A percentile compares a stretch with the other conserved stretches of the same genome.
These are phyloP conservation scores for Lampropteryx suffumata DNA, from an alignment of 2,888 invertebrate species.

Conservation along the genomic window DNA sequence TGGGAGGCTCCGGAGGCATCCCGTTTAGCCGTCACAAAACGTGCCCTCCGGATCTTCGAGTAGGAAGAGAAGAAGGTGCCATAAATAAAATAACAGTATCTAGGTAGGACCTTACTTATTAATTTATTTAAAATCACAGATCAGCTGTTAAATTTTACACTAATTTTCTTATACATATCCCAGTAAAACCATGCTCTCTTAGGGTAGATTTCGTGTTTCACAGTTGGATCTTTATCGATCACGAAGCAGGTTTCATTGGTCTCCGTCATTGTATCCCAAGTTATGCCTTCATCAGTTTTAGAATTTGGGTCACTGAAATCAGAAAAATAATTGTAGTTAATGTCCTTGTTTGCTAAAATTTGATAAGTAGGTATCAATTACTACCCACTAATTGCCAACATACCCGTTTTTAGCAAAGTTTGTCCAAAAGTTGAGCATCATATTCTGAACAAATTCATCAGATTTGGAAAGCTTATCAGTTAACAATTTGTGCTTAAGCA, in stretches of 20 bases:
- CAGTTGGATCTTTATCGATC: slow-evolving; percentile 58
- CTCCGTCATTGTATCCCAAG: slow-evolving; percentile 62
- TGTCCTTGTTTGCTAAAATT: no score
- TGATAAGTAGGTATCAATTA: no score
- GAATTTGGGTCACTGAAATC: slow-evolving; percentile 70
- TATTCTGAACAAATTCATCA: slow-evolving; percentile 63
- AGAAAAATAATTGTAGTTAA: background rate
- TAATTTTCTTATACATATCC: slow-evolving; percentile 47
- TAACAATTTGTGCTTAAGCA: slow-evolving; percentile 67
- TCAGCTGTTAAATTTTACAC: no score
- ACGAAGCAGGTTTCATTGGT: slow-evolving; percentile 50
- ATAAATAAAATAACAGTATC: no score
- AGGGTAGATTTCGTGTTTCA: slow-evolving; percentile 59
- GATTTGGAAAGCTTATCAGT: slow-evolving; percentile 46
- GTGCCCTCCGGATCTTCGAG: no score
- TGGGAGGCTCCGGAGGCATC: no score
- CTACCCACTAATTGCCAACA: no score
- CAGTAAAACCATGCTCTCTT: slow-evolving; percentile 59
- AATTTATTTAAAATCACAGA: no score
- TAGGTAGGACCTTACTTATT: no score
- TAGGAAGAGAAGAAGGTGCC: no score
- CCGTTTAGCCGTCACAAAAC: no score
- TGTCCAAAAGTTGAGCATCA: slow-evolving; percentile 83
- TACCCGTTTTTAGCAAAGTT: slow-evolving; percentile 84
- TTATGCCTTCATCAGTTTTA: slow-evolving; percentile 45